Percentiles rank a stretch among this genome's conserved stretches.
These are phyloP conservation scores for Coracias cyanogaster DNA, from an alignment of 2,797 vertebrate genomes.

Conservation along the genomic window DNA sequence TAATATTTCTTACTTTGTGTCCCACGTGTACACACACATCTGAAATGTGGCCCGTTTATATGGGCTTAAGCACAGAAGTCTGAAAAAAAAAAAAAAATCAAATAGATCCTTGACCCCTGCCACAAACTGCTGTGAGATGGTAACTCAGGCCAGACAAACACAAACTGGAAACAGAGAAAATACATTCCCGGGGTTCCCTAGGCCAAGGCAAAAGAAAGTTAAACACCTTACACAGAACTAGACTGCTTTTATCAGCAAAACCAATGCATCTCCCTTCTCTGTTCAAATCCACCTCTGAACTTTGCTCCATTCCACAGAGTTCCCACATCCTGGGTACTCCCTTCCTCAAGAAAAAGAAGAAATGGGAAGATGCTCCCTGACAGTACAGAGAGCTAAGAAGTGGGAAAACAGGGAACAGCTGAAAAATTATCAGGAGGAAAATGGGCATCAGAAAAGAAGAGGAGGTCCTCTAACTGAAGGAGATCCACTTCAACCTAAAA, in stretches of 20 bases:
- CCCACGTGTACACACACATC: neutral
- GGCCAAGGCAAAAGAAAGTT: neutral
- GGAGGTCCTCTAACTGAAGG: neutral
- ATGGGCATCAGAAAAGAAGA: neutral
- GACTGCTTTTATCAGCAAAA: neutral
- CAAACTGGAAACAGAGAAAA: neutral
- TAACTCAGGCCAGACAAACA: neutral
- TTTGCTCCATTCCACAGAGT: neutral
- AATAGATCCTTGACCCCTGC: neutral
- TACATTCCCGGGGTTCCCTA: neutral
- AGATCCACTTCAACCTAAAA: neutral
- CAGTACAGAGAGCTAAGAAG: neutral
- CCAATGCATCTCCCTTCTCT: neutral
- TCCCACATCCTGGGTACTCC: neutral
- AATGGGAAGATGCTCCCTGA: neutral
- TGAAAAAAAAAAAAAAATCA: neutral
- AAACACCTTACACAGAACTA: rapidly evolving
- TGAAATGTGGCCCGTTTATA: neutral
- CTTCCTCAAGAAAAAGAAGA: neutral
- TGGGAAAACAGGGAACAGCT: neutral
- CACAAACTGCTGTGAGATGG: neutral
- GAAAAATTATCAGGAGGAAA: neutral
- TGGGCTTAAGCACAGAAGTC: neutral
- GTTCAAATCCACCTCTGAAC: neutral
- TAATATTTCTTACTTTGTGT: neutral